Percentiles rank a stretch among this genome's conserved stretches.
Evolutionary conservation across 1,140 invertebrate species (phyloP).

Genomic region (Eubasilissa regina): DNA sequence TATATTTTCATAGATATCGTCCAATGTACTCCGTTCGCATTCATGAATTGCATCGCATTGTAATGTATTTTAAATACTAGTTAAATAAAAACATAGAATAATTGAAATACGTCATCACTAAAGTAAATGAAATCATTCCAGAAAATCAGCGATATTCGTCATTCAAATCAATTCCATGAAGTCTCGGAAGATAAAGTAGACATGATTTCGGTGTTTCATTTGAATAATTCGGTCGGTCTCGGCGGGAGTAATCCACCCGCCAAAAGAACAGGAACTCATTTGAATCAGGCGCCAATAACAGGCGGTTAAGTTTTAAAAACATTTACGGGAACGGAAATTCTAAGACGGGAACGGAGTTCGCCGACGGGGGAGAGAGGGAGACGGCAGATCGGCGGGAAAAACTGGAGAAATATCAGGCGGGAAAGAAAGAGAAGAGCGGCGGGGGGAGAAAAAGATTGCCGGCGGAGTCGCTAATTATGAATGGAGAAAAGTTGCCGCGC

Average conservation of each 20-base stretch:
- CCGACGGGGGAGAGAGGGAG: slow-evolving; percentile 2
- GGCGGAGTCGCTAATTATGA: slow-evolving; percentile 61
- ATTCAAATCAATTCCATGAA: too few species aligned
- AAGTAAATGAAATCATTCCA: too few species aligned
- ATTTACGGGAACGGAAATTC: slow-evolving; percentile 31
- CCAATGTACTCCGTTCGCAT: too few species aligned
- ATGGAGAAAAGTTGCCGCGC: slow-evolving; percentile 60
- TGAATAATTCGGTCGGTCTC: neutral
- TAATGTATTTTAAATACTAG: too few species aligned
- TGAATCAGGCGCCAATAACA: slow-evolving; percentile 41
- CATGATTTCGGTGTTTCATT: neutral
- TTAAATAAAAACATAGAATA: too few species aligned
- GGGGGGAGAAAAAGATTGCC: slow-evolving; percentile 58
- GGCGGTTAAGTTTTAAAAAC: slow-evolving; percentile 45
- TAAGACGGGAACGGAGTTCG: neutral
- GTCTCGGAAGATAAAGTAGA: neutral
- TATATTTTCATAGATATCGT: too few species aligned
- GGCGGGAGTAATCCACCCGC: neutral
- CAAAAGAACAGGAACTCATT: slow-evolving; percentile 34
- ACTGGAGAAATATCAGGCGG: slow-evolving; percentile 33
- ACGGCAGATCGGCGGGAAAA: slow-evolving; percentile 29
- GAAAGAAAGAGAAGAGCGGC: slow-evolving; percentile 58
- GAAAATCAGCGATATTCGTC: too few species aligned
- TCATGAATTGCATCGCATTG: too few species aligned
- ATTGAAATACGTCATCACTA: too few species aligned